These are phyloP conservation scores for Sympetrum striolatum DNA, from an alignment of 2,888 invertebrate species.

Conservation along the genomic window DNA sequence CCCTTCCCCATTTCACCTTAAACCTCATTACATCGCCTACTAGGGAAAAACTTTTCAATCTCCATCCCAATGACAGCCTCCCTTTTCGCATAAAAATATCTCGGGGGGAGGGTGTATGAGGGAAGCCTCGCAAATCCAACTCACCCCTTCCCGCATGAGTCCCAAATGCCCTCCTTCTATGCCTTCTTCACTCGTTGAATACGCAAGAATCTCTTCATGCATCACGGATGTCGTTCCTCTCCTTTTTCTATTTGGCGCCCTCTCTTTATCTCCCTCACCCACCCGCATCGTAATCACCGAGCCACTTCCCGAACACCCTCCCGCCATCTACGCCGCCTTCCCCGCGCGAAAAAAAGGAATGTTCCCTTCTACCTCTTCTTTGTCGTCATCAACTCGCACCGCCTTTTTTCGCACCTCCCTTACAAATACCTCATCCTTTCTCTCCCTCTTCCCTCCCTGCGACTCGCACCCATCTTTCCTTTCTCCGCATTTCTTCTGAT, in stretches of 20 bases:
- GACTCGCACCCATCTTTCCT: background rate
- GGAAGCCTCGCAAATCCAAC: background rate
- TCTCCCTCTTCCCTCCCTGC: background rate
- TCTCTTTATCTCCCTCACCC: background rate
- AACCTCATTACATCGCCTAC: background rate
- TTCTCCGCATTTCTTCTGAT: background rate
- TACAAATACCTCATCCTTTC: background rate
- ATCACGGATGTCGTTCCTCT: slow-evolving; percentile 8
- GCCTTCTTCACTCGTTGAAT: background rate
- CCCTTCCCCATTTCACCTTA: background rate
- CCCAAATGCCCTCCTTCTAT: background rate
- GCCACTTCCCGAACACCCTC: background rate
- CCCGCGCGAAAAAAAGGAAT: background rate
- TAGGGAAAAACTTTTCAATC: slow-evolving; percentile 6
- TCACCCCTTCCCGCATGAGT: background rate
- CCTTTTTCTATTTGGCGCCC: background rate
- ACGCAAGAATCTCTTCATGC: background rate
- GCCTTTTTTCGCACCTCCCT: background rate
- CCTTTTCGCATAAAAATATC: background rate
- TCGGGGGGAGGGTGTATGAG: background rate
- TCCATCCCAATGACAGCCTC: background rate
- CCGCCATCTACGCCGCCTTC: background rate
- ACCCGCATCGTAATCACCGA: background rate
- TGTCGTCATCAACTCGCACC: background rate
- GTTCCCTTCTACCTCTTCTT: background rate